phyloP scores from a whole-genome alignment of 1,140 invertebrate genomes.

The Drosophila biarmipes region DNA sequence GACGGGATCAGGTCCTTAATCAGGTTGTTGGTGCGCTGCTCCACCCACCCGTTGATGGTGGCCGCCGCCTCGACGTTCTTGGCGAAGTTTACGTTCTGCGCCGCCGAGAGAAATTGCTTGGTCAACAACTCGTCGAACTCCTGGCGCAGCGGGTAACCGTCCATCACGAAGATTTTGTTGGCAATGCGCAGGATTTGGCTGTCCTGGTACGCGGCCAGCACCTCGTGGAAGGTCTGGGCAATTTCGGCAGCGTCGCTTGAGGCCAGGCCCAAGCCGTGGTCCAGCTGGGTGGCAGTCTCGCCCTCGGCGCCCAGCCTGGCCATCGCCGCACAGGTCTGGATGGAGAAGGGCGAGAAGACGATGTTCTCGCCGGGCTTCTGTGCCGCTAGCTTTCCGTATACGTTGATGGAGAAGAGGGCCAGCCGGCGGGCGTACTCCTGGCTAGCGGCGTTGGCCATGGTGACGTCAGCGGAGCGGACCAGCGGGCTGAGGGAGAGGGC shows the following conservation, averaged over 20 bases:
- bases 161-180: slow-evolving; percentile 77
- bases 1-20: slow-evolving; percentile 86
- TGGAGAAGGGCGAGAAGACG: slow-evolving; percentile 67
- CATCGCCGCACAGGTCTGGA: slow-evolving; percentile 86
- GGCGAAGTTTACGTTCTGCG: slow-evolving; percentile 85
- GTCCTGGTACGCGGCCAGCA: slow-evolving; percentile 59
- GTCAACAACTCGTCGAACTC: slow-evolving; percentile 59
- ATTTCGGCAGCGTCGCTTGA: slow-evolving; percentile 45
- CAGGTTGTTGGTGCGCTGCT: slow-evolving; percentile 86
- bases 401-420: slow-evolving; percentile 55
- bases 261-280: slow-evolving; percentile 83
- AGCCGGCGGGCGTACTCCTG: slow-evolving; percentile 60
- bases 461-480: slow-evolving; percentile 9
- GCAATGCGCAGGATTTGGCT: slow-evolving; percentile 70
- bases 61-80: slow-evolving; percentile 69
- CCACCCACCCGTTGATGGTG: slow-evolving; percentile 87
- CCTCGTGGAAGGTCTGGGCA: slow-evolving; percentile 58
- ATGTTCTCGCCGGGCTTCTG: slow-evolving; percentile 84
- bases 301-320: slow-evolving; percentile 86
- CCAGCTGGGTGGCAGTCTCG: slow-evolving; percentile 85
- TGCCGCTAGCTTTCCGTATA: slow-evolving; percentile 48
- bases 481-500: slow-evolving; percentile 3
- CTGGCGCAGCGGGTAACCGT: slow-evolving; percentile 45
- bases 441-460: slow-evolving; percentile 32
- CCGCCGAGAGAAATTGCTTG: slow-evolving; percentile 68